Evolutionary conservation across 2,797 vertebrate genomes (phyloP), one percentile per base, ranked within the genome.

Genomic region (Periparus ater): DNA sequence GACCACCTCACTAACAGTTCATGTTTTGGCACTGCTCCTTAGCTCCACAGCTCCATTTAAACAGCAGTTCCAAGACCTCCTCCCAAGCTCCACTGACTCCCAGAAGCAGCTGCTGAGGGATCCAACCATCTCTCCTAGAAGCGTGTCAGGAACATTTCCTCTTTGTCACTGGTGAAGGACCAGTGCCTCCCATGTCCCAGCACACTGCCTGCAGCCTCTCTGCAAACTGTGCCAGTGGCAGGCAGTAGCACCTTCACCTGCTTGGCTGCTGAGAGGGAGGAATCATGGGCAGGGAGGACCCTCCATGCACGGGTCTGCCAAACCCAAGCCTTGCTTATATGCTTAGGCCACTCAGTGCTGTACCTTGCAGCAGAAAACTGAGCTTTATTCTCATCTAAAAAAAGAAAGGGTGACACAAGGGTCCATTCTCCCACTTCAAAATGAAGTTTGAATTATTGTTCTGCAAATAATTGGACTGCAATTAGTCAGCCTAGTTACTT

Each of bases 141-240:
- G 18, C 1, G 1, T 47, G 34, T 40, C 66, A 78, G 50, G 29
- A 82, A 47, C n/a, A 65, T 32, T 74, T 45, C 36, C 22, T 42
- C 25, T 32, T 88, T 68, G 53, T 85, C 62, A 30, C 11, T 13
- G 19, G 17, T 40, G 65, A 89, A 67, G 61, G 40, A 74, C 14
- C 75, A 57, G 61, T 44, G 25, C 50, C 61, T 83, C 18, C 29
- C 42, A 48, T 7, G 22, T 13, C 60, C 53, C 72, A 57, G 55
- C 17, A 77, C 30, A 36, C 20, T 48, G 72, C 51, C 42, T 16
- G 32, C 77, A 42, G 11, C 45, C 30, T 53, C 80, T 81, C 32
- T 65, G 50, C 36, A 81, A 12, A 23, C 57, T 6, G 13, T 44
- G n/a, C 7, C 36, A 15, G 45, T 9, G 18, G 9, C 0, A 0